phyloP scores from a whole-genome alignment of 2,797 vertebrate genomes.

The Pogoniulus pusillus region DNA sequence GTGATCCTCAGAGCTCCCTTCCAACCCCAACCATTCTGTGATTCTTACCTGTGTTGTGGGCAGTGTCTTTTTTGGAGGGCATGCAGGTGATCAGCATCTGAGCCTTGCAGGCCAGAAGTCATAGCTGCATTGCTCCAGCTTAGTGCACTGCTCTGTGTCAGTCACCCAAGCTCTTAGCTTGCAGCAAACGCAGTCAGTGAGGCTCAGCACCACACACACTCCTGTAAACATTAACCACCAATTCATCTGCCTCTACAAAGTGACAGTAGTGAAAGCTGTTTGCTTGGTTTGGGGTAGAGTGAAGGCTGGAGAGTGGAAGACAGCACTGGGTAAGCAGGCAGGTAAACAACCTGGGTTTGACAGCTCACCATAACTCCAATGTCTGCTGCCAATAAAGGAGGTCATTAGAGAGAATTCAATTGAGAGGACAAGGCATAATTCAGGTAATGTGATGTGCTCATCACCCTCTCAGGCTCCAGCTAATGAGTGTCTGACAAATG shows the following conservation, averaged over 20 bases:
- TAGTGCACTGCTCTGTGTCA: not conserved
- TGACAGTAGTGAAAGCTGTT: not conserved
- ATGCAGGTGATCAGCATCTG: not conserved
- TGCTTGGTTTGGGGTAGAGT: not conserved
- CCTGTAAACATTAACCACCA: not conserved
- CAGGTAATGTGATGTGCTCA: conserved; percentile 33
- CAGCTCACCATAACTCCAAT: conserved; percentile 53
- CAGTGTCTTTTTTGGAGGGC: not conserved
- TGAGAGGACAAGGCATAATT: conserved; percentile 38
- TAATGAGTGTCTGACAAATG: conserved; percentile 38
- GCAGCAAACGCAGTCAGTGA: not conserved
- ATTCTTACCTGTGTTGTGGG: not conserved
- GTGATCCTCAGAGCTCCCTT: too few species aligned
- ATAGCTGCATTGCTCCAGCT: not conserved
- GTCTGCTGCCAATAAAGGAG: conserved; percentile 55
- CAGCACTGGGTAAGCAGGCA: not conserved
- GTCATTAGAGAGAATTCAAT: conserved; percentile 41
- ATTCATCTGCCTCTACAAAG: not conserved
- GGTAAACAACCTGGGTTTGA: conserved; percentile 43
- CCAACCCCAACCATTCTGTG: too few species aligned
- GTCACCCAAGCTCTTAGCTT: not conserved
- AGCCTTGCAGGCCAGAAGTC: not conserved
- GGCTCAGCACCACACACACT: not conserved
- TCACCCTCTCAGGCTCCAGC: conserved; percentile 4
- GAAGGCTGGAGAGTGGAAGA: not conserved